Percentiles rank a stretch among this genome's conserved stretches.
phyloP scores from a whole-genome alignment of 2,797 vertebrate genomes.

The Gobionotothen gibberifrons region DNA sequence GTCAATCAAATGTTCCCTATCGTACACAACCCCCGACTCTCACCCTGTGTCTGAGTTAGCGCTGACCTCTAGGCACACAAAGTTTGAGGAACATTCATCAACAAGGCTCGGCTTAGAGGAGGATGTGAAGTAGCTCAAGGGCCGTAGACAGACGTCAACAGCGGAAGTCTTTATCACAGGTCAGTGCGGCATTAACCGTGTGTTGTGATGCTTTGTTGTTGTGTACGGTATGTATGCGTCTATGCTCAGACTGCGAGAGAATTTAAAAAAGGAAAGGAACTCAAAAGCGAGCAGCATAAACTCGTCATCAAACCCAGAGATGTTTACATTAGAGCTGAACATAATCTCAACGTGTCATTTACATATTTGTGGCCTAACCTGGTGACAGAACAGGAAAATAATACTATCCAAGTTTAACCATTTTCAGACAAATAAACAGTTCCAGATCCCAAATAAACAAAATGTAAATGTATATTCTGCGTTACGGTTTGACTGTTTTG shows the following conservation, averaged over 20 bases:
- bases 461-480: slow-evolving; percentile 2
- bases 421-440: slow-evolving; percentile 1
- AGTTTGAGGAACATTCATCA: slow-evolving; percentile 43
- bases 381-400: not conserved
- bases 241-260: not conserved
- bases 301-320: not conserved
- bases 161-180: slow-evolving; percentile 60
- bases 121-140: slow-evolving; percentile 46
- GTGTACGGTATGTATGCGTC: not conserved
- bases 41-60: not conserved
- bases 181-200: slow-evolving; percentile 40
- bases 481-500: not conserved
- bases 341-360: slow-evolving; percentile 1
- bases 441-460: not conserved
- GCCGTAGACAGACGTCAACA: slow-evolving; percentile 35
- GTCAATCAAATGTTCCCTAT: slow-evolving; percentile 57
- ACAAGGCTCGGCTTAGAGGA: slow-evolving; percentile 25
- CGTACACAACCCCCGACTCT: not conserved
- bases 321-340: not conserved
- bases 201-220: slow-evolving; percentile 37
- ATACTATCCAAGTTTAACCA: not conserved
- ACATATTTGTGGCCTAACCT: slow-evolving; percentile 1
- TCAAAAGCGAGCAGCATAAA: not conserved
- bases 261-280: not conserved
- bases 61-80: slow-evolving; percentile 36